Base-by-base conservation (phyloP, 2,113 vertebrate species). In the Deroptyus accipitrinus region DNA sequence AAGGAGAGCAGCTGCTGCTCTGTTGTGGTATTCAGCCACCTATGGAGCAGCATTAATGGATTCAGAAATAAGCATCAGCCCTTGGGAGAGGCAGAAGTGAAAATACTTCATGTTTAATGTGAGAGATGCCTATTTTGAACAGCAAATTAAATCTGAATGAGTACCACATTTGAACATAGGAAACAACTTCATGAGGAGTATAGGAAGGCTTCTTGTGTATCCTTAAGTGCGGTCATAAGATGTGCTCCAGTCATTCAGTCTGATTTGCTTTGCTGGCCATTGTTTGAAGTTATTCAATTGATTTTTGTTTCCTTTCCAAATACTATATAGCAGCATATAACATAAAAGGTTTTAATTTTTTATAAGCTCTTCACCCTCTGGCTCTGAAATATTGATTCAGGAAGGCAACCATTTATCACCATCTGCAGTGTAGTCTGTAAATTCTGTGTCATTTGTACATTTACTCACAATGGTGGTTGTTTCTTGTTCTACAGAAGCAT, bases 401-500 rank as follows among this genome's bases (percentile, higher is more conserved):
- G 51, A 91, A 90, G 25, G 77, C 72, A 96, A 85, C 75, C 51
- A 17, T 82, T 94, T 90, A 84, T 93, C 61, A 67, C 68, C 44
- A 35, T 88, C 81, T 78, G 51, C 79, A 68, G 1, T 9, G 13
- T 12, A 77, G 79, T 41, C 84, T 93, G 68, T 80, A 85, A 84
- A 63, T 70, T 69, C 72, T 78, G 2, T 62, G 62, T 41, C 48
- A 17, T 64, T 62, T 51, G 37, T 75, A 37, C 27, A 4, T 86
- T 91, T 74, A 44, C 69, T 80, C 68, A 82, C 63, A 20, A 9
- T 46, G 75, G 46, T 66, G 64, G 13, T 92, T 48, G 49, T 86
- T 83, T 93, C 92, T 97, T 84, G 44, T 95, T 95, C 97, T 98
- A 24, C 97, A 99, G 99, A 99, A 86, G 81, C 98, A 1, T 99